Percentiles rank a stretch among this genome's conserved stretches.
phyloP scores from a whole-genome alignment of 1,140 invertebrate genomes.

The Ips typographus region DNA sequence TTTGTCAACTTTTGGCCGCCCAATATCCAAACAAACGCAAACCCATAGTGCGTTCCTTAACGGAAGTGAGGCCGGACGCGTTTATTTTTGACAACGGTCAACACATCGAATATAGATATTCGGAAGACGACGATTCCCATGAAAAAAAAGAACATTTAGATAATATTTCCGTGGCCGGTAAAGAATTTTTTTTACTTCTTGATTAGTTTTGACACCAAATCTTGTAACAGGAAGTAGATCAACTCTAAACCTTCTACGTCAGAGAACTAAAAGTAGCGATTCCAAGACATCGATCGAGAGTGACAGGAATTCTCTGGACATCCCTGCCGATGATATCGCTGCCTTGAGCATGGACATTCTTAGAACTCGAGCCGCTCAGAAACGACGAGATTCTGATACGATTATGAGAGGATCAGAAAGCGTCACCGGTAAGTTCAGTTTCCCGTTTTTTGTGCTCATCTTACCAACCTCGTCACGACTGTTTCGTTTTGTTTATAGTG shows the following conservation, averaged over 20 bases:
- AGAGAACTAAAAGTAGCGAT: constrained; percentile 48
- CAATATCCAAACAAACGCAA: constrained; percentile 19
- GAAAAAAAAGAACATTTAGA: constrained; percentile 44
- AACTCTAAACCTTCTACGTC: constrained; percentile 41
- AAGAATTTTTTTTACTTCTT: not conserved
- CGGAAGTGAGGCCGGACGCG: constrained; percentile 63
- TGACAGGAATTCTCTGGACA: constrained; percentile 38
- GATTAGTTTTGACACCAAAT: not conserved
- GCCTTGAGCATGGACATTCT: constrained; percentile 45
- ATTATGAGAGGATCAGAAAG: constrained; percentile 58
- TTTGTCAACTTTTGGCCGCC: constrained; percentile 29
- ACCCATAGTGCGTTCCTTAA: constrained; percentile 57
- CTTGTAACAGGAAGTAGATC: constrained; percentile 42
- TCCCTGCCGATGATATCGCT: constrained; percentile 47
- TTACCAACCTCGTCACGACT: not conserved
- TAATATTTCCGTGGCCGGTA: constrained; percentile 50
- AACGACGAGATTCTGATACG: constrained; percentile 46
- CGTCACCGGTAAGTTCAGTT: constrained; percentile 52
- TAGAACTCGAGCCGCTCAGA: constrained; percentile 41
- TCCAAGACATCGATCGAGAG: constrained; percentile 48
- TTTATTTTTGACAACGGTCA: constrained; percentile 60
- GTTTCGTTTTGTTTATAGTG: not conserved
- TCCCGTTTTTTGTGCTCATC: not conserved
- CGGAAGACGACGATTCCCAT: constrained; percentile 54
- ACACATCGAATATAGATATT: constrained; percentile 57